phyloP scores from a whole-genome alignment of 2,113 vertebrate genomes.

The Theristicus caerulescens region DNA sequence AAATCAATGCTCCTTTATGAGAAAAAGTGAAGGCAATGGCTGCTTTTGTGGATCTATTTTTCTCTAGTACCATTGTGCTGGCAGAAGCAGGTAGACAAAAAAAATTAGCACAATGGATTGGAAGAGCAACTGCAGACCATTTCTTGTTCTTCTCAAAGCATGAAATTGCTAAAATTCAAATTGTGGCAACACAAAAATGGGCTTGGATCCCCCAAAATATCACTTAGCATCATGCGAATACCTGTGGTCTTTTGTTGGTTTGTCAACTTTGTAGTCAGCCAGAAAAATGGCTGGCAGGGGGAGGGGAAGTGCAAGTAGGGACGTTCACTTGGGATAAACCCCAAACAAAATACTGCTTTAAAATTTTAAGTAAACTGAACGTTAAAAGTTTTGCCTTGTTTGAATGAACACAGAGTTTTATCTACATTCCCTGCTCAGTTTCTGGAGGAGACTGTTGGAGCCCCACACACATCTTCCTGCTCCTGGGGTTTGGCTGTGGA shows the following conservation, averaged over 20 bases:
- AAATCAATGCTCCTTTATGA: background rate
- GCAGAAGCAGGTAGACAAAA: background rate
- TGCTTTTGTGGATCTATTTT: background rate
- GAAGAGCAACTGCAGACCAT: background rate
- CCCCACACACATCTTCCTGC: accelerated
- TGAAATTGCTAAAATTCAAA: background rate
- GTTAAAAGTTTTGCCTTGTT: background rate
- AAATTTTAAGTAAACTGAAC: background rate
- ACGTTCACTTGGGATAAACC: background rate
- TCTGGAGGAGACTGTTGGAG: background rate
- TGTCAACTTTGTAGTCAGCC: background rate
- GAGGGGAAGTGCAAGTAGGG: constrained; percentile 11
- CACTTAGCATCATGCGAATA: background rate
- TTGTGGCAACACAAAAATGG: background rate
- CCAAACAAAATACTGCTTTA: background rate
- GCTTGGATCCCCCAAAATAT: background rate
- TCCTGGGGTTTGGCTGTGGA: background rate
- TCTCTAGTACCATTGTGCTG: background rate
- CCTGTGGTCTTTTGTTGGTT: constrained; percentile 42
- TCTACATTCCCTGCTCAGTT: background rate
- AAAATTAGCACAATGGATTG: background rate
- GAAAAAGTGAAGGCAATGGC: background rate
- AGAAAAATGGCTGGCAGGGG: background rate
- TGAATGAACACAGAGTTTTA: background rate
- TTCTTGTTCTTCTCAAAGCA: background rate